These are phyloP conservation scores for Conomelus anceps DNA, from an alignment of 2,888 invertebrate genomes.

Conservation along the genomic window DNA sequence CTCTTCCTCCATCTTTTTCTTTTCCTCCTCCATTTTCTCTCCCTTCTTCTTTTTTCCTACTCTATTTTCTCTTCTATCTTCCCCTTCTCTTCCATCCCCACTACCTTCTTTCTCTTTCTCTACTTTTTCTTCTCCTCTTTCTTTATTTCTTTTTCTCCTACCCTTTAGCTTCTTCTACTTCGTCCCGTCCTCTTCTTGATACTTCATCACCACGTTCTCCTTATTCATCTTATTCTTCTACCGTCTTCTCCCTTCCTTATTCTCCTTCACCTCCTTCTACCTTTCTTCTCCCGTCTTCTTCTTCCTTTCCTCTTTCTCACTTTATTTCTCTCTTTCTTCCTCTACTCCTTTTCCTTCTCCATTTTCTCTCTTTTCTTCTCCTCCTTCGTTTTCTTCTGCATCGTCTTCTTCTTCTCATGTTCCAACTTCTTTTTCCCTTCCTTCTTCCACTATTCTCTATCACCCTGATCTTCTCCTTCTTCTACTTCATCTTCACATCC, in stretches of 20 bases:
- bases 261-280: not conserved
- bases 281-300: not conserved
- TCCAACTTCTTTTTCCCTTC: not conserved
- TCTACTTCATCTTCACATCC: not conserved
- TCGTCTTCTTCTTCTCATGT: not conserved
- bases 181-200: not conserved
- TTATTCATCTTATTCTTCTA: too few species aligned
- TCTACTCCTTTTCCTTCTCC: not conserved
- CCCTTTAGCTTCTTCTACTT: not conserved
- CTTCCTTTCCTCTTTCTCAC: not conserved
- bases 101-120: not conserved
- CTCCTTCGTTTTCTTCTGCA: not conserved
- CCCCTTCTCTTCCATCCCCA: not conserved
- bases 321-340: not conserved
- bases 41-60: too few species aligned
- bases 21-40: not conserved
- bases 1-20: not conserved
- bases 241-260: not conserved
- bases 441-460: too few species aligned
- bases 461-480: not conserved
- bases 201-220: too few species aligned
- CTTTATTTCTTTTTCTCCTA: not conserved
- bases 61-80: not conserved
- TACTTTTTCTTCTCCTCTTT: not conserved
- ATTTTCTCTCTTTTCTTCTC: not conserved